phyloP scores from a whole-genome alignment of 2,113 vertebrate genomes.

The Alligator mississippiensis region DNA sequence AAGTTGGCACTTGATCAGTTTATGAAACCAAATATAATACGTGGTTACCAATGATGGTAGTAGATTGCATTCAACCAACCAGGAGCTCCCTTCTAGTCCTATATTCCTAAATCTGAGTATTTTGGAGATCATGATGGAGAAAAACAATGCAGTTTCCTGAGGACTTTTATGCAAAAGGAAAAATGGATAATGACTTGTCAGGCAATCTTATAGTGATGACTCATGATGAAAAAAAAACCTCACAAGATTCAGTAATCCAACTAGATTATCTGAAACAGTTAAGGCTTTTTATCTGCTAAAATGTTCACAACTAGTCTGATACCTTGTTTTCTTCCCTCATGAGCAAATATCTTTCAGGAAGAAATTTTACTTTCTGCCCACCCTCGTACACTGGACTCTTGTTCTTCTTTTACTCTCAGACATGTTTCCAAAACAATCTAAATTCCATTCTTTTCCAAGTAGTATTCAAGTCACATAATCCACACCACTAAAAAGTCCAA shows the following conservation, averaged over 20 bases:
- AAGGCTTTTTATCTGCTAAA: neutral
- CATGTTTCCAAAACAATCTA: neutral
- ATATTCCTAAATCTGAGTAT: neutral
- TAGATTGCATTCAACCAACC: too few species aligned
- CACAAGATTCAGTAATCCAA: neutral
- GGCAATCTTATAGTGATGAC: neutral
- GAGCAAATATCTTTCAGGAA: neutral
- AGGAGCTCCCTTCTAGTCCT: too few species aligned
- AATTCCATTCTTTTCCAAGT: neutral
- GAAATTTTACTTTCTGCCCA: neutral
- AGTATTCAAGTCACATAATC: neutral
- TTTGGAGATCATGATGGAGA: neutral
- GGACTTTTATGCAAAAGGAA: neutral
- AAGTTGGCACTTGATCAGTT: too few species aligned
- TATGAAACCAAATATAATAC: too few species aligned
- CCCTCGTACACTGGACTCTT: neutral
- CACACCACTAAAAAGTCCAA: neutral
- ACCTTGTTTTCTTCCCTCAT: neutral
- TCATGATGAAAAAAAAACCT: neutral
- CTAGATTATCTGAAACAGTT: neutral
- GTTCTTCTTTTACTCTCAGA: neutral
- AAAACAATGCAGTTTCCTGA: too few species aligned
- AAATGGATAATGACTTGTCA: neutral
- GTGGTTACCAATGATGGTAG: too few species aligned
- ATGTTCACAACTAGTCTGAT: fast-evolving